Conservation (phyloP, 2,888 invertebrate species). For the Hydropsyche betteni region DNA sequence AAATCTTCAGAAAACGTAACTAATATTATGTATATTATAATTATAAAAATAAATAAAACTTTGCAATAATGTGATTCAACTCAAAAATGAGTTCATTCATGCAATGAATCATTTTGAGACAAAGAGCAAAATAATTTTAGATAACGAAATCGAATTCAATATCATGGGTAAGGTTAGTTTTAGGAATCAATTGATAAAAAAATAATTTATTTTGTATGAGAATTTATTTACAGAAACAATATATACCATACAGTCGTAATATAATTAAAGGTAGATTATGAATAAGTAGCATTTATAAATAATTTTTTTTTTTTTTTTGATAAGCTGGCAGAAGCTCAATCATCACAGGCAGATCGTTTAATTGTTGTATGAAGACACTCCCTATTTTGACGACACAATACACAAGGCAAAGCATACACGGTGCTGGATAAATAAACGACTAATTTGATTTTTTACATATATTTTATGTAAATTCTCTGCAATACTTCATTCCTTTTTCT, state of each 20-base stretch:
- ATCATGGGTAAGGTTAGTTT: too few relatives aligned
- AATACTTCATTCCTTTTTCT: too few relatives aligned
- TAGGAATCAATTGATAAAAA: neutral
- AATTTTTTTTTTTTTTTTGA: conserved; percentile 40
- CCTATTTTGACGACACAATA: conserved; percentile 40
- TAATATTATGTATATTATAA: too few relatives aligned
- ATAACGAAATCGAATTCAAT: too few relatives aligned
- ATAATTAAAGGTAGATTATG: conserved; percentile 47
- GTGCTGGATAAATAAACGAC: conserved; percentile 38
- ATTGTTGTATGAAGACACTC: conserved; percentile 28
- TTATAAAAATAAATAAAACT: too few relatives aligned
- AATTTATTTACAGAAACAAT: conserved; percentile 67
- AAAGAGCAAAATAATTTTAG: too few relatives aligned
- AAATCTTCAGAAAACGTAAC: too few relatives aligned
- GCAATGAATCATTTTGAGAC: too few relatives aligned
- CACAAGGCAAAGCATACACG: conserved; percentile 46
- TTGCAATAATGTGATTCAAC: too few relatives aligned
- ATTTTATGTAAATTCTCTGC: neutral
- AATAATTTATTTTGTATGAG: conserved; percentile 45
- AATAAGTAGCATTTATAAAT: conserved; percentile 47
- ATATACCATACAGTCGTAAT: conserved; percentile 54
- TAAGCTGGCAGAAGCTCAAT: conserved; percentile 46
- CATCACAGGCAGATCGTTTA: conserved; percentile 32
- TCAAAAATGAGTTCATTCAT: too few relatives aligned
- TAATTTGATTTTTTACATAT: conserved; percentile 14